Base-by-base conservation (phyloP, 2,113 vertebrate genomes). In the Echinops telfairi region DNA sequence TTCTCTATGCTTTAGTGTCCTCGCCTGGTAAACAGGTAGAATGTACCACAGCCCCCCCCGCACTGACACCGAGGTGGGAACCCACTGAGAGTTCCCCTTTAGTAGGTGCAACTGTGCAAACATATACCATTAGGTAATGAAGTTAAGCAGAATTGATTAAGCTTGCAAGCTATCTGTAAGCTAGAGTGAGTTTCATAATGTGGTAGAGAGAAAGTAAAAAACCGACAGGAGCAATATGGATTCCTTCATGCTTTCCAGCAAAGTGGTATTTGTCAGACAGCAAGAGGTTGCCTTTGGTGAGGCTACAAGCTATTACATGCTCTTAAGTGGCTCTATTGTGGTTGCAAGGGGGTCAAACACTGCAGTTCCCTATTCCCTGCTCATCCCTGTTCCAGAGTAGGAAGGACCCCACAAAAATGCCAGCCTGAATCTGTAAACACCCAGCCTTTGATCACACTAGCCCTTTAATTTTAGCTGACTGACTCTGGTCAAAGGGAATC, bases 381-480 rank as follows among this genome's bases (percentile, higher is more conserved):
- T 20, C 75, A 17, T 66, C 3, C 6, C 19, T 73, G 19, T 87
- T 83, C n/a, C 79, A 66, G 84, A 73, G 83, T 60, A 20, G 53
- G 40, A 66, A 73, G 64, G 40, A 71, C 64, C 38, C 64, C 81
- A 71, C 36, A 88, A 33, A 95, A 94, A 38, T 36, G 60, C 90
- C 29, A 84, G 29, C 73, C 38, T n/a, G 20, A 0, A 85, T 87
- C 70, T 71, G 58, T 85, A 92, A 88, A 77, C 62, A 77, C 57
- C 77, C 17, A 31, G 29, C 22, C 47, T 92, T 88, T 94, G 82
- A 88, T 91, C 82, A n/a, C 86, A 33, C 4, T 3, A 33, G 23
- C 15, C 47, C n/a, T 92, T 91, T 94, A 83, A 95, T 86, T 93
- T 92, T 94, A 79, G 92, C 58, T 77, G 79, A 92, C 60, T 73